These are phyloP conservation scores for Pedicia rivosa DNA, from an alignment of 2,888 invertebrate genomes.

Conservation along the genomic window DNA sequence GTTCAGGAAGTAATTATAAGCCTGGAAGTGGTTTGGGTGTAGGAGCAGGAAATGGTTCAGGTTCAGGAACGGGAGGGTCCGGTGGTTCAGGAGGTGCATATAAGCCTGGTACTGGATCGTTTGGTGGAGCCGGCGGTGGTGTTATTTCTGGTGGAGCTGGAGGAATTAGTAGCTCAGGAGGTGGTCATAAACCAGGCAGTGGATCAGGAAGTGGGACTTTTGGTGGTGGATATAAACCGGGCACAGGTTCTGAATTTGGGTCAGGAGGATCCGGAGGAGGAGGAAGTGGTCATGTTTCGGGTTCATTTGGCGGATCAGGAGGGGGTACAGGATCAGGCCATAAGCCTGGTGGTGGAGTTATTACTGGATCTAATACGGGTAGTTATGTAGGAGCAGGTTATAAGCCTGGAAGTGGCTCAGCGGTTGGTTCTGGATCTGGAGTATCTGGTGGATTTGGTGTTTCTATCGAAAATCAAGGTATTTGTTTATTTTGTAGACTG, in stretches of 20 bases:
- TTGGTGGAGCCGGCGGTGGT: conserved; percentile 10
- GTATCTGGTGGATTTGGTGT: neutral
- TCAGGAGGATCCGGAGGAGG: conserved; percentile 7
- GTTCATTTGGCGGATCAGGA: conserved; percentile 21
- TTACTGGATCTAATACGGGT: neutral
- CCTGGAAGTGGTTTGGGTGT: conserved; percentile 9
- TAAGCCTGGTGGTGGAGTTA: neutral
- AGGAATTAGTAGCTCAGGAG: neutral
- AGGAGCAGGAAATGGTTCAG: neutral
- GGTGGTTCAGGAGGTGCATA: conserved; percentile 9
- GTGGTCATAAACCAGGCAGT: neutral
- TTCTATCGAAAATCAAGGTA: neutral
- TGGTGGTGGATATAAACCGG: neutral
- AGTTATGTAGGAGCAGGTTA: neutral
- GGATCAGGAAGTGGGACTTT: neutral
- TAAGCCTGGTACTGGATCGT: neutral
- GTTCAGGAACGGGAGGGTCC: conserved; percentile 16
- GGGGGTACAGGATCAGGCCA: conserved; percentile 21
- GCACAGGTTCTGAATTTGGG: neutral
- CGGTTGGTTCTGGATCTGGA: neutral
- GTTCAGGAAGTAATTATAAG: conserved; percentile 6
- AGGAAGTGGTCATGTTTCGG: conserved; percentile 5
- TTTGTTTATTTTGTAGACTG: no score
- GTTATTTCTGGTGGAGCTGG: conserved; percentile 5
- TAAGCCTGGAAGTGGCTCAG: neutral